A percentile compares a stretch with the other conserved stretches of the same genome.
Evolutionary conservation across 1,140 invertebrate genomes (phyloP).

Genomic region (Babylonia areolata): DNA sequence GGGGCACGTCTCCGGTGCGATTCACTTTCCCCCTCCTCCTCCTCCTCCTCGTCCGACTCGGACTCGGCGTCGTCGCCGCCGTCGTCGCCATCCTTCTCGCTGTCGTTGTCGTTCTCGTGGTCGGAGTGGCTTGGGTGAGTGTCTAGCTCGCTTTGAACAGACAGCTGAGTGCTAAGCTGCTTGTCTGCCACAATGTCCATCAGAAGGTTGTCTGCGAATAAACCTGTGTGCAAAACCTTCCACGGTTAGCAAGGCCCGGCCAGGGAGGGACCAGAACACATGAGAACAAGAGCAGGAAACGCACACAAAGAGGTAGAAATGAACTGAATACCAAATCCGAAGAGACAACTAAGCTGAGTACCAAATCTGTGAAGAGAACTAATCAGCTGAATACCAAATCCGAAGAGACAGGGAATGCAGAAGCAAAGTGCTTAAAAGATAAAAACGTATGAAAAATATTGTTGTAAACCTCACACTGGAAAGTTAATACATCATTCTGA

Average conservation of each 20-base stretch:
- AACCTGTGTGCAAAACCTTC: slow-evolving; percentile 40
- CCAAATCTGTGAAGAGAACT: no score
- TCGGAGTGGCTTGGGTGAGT: slow-evolving; percentile 51
- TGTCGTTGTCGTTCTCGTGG: slow-evolving; percentile 49
- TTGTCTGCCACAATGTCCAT: slow-evolving; percentile 69
- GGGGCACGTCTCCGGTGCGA: slow-evolving; percentile 18
- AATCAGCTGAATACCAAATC: no score
- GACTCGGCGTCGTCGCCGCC: slow-evolving; percentile 62
- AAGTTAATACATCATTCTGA: no score
- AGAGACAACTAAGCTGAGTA: no score
- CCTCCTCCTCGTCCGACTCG: slow-evolving; percentile 38
- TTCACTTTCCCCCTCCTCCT: slow-evolving; percentile 37
- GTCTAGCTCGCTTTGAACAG: slow-evolving; percentile 49
- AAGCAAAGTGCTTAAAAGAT: not conserved
- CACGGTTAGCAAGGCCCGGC: not conserved
- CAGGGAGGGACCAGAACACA: not conserved
- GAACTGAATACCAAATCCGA: no score
- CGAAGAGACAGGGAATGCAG: no score
- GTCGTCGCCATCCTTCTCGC: slow-evolving; percentile 65
- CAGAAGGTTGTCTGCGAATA: slow-evolving; percentile 58
- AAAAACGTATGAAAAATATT: no score
- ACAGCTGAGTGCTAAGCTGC: slow-evolving; percentile 50
- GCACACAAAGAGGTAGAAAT: no score
- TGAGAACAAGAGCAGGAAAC: not conserved
- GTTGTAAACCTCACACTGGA: no score